Percentiles rank a stretch among this genome's conserved stretches.
phyloP scores from a whole-genome alignment of 1,140 invertebrate genomes.

The Cylas formicarius region DNA sequence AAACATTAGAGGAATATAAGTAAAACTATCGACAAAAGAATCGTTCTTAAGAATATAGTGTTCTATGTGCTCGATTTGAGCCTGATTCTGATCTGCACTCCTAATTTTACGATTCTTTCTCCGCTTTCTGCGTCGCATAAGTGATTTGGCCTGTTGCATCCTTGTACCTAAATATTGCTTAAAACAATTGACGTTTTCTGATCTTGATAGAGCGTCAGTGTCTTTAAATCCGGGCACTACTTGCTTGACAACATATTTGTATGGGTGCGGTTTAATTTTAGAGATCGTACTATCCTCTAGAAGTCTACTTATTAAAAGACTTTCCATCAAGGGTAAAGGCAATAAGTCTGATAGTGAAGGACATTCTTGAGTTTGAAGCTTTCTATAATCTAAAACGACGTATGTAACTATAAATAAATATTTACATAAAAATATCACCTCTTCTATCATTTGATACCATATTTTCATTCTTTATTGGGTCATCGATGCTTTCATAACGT shows the following conservation, averaged over 20 bases:
- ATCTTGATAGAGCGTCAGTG: constrained; percentile 3
- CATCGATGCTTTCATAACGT: too few relatives aligned
- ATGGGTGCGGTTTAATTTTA: constrained; percentile 6
- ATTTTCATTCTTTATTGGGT: too few relatives aligned
- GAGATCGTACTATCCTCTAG: constrained; percentile 4
- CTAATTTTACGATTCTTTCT: constrained; percentile 1
- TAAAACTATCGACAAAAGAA: constrained; percentile 8
- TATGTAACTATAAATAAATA: too few relatives aligned
- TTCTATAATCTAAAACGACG: too few relatives aligned
- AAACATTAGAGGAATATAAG: constrained; percentile 11
- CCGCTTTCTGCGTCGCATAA: constrained; percentile 7
- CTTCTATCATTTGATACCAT: too few relatives aligned
- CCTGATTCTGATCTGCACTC: neutral
- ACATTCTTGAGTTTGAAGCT: too few relatives aligned
- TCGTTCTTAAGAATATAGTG: constrained; percentile 10
- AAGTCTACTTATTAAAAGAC: constrained; percentile 14
- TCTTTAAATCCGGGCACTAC: constrained; percentile 13
- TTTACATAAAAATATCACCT: too few relatives aligned
- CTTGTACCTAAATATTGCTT: constrained; percentile 6
- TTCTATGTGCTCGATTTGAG: neutral
- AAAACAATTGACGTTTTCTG: constrained; percentile 4
- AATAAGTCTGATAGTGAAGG: too few relatives aligned
- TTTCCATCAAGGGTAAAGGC: constrained; percentile 17
- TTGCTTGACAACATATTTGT: constrained; percentile 12
- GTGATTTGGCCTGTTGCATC: constrained; percentile 6